Conservation (phyloP, 2,888 invertebrate genomes). For the Adelognathus sp. region DNA sequence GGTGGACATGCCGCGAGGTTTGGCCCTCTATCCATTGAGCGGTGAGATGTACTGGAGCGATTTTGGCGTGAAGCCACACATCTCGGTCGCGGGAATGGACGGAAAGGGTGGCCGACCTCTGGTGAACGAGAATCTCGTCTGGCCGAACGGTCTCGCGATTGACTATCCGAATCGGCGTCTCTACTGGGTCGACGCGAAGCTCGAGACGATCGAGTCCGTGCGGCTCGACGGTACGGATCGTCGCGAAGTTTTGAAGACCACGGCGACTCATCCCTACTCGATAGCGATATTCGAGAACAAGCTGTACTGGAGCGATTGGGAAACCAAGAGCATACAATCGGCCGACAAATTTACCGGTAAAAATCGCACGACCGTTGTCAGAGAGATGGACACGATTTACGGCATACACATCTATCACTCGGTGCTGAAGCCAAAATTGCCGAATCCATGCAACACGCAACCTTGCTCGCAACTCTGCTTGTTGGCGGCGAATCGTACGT, state of each 20-base stretch:
- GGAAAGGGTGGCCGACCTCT: constrained; percentile 86
- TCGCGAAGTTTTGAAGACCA: constrained; percentile 84
- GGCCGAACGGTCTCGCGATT: constrained; percentile 94
- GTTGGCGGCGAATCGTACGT: constrained; percentile 83
- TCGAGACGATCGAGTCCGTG: constrained; percentile 86
- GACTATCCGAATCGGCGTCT: constrained; percentile 90
- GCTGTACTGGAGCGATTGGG: constrained; percentile 96
- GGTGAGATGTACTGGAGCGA: constrained; percentile 97
- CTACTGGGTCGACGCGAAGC: constrained; percentile 94
- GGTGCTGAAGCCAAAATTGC: constrained; percentile 82
- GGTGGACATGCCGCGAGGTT: constrained; percentile 86
- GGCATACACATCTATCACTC: constrained; percentile 91
- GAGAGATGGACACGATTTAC: constrained; percentile 82
- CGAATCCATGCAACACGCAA: constrained; percentile 85
- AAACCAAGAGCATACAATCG: constrained; percentile 87
- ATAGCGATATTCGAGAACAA: constrained; percentile 93
- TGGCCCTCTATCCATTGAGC: constrained; percentile 86
- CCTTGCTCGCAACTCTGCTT: constrained; percentile 91
- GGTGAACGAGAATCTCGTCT: constrained; percentile 85
- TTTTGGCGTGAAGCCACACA: constrained; percentile 89
- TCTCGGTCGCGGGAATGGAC: constrained; percentile 93
- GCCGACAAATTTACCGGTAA: constrained; percentile 91
- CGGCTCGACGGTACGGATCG: constrained; percentile 86
- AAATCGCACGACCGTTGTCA: constrained; percentile 83
- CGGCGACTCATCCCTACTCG: constrained; percentile 91